A percentile compares a stretch with the other conserved stretches of the same genome.
phyloP scores from a whole-genome alignment of 2,888 invertebrate genomes.

The Patella ulyssiponensis region DNA sequence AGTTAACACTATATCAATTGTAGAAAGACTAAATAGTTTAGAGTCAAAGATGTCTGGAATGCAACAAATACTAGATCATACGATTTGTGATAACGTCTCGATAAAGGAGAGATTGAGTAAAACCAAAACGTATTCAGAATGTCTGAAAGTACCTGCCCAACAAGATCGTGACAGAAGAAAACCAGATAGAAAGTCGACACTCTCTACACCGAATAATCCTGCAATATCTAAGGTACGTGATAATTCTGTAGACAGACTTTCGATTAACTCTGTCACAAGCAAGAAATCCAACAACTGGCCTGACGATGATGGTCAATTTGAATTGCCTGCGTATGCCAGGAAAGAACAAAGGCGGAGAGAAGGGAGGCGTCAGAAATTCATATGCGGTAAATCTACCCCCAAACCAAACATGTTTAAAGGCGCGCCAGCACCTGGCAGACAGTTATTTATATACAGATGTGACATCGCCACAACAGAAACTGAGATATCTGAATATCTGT shows the following conservation, averaged over 20 bases:
- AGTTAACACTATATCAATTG: too few species aligned
- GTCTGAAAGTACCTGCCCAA: background rate
- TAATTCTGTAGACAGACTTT: too few species aligned
- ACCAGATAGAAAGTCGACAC: background rate
- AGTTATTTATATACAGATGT: background rate
- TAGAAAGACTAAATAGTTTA: background rate
- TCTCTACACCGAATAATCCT: background rate
- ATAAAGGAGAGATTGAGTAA: background rate
- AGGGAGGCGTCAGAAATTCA: background rate
- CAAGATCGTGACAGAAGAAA: background rate
- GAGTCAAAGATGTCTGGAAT: background rate
- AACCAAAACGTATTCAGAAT: background rate
- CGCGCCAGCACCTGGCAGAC: background rate
- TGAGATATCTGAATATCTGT: background rate
- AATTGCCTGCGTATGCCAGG: background rate
- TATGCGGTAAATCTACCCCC: background rate
- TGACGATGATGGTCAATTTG: background rate
- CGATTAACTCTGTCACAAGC: too few species aligned
- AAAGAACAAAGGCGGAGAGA: background rate
- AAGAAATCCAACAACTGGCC: too few species aligned
- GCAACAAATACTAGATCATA: background rate
- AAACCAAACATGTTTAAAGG: background rate
- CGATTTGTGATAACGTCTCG: background rate
- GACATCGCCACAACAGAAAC: background rate
- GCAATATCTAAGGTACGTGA: background rate